Base-by-base conservation (phyloP, 2,113 vertebrate species). In the Rhea americana region DNA sequence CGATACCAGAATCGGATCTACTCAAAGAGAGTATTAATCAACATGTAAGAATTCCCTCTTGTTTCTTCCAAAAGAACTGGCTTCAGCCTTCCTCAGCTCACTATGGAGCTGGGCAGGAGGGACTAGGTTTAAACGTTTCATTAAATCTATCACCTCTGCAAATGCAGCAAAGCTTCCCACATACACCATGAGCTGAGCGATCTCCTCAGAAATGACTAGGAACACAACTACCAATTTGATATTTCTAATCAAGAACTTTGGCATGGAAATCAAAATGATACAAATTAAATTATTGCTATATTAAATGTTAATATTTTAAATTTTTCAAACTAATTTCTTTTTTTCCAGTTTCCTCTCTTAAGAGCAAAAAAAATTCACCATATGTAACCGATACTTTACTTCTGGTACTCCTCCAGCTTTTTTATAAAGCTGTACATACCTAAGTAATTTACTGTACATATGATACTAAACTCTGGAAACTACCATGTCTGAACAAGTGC, bases 91-190 rank as follows among this genome's bases (percentile, higher is more conserved):
- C 80, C 83, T 83, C 85, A 78, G 65, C 79, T 85, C 85, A 75
- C 2, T 0, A 15, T n/a, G 58, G 73, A 86, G 87, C 68, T 90
- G 87, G 68, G 73, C 87, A 93, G 72, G 39, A 92, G 55, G 55
- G 39, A 65, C 32, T 41, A 66, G 72, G 37, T 77, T 72, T 84
- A 53, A 65, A 68, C 41, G 45, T 78, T 82, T 88, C 89, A 35
- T 76, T 74, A 75, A 88, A 96, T 65, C 76, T 35, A 43, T 70
- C 85, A 88, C 73, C 85, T 82, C 86, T 93, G 93, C 84, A 95
- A 91, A 87, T 17, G 74, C 89, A 96, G 86, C 86, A 77, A 48
- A 91, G 65, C 93, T 90, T 87, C 93, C 92, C 94, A 96, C 28
- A 0, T 67, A 77, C 41, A 70, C 86, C 8, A 43, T 4, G 70